Percentiles rank a stretch among this genome's conserved stretches.
phyloP scores from a whole-genome alignment of 2,113 vertebrate genomes.

The Peromyscus maniculatus region DNA sequence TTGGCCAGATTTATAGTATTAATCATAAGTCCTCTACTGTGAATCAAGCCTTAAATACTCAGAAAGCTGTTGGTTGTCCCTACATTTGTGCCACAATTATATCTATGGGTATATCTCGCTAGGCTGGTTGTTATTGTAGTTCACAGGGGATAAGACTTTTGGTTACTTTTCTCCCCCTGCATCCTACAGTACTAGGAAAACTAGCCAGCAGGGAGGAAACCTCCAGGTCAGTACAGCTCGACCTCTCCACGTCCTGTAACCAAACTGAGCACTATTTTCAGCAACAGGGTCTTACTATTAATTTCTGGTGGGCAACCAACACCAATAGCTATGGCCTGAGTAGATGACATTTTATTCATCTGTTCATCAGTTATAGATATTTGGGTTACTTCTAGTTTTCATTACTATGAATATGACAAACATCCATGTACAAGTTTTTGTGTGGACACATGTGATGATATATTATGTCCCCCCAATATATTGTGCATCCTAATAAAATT shows the following conservation, averaged over 20 bases:
- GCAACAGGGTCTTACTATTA: neutral
- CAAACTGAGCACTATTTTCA: neutral
- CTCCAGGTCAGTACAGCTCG: neutral
- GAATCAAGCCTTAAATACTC: neutral
- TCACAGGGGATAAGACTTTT: neutral
- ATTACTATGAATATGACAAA: conserved; percentile 36
- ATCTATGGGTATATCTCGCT: neutral
- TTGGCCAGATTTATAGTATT: neutral
- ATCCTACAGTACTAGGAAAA: neutral
- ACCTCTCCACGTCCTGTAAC: neutral
- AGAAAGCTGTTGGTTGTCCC: neutral
- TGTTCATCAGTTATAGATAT: conserved; percentile 5
- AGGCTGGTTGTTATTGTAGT: neutral
- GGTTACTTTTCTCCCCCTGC: neutral
- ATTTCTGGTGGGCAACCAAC: neutral
- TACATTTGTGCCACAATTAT: neutral
- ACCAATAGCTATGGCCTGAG: neutral
- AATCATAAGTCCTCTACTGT: neutral
- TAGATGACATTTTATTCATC: conserved; percentile 36
- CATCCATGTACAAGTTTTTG: conserved; percentile 43
- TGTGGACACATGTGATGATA: neutral
- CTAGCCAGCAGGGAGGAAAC: neutral
- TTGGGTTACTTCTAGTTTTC: conserved; percentile 11
- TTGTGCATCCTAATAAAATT: no score
- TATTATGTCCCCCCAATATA: no score